Conservation (phyloP, 1,140 invertebrate species). For the Cydia pomonella region DNA sequence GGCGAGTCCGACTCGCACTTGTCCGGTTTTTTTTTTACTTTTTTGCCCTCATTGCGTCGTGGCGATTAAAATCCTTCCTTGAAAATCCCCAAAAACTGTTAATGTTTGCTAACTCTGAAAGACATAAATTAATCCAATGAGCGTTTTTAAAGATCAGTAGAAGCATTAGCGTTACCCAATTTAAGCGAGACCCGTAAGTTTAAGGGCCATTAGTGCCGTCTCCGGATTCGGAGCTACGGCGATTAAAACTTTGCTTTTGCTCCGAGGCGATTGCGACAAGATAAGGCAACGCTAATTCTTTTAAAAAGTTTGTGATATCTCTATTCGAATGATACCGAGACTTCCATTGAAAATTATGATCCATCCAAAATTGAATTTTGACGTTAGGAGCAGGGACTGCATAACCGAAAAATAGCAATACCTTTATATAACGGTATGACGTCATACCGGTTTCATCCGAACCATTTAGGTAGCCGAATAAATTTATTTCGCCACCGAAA, state of each 20-base stretch:
- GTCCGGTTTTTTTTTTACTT: too few relatives aligned
- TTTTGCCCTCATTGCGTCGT: too few relatives aligned
- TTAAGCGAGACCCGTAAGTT: slow-evolving; percentile 27
- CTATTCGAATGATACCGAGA: background rate
- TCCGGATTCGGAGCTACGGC: background rate
- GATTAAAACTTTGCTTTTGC: slow-evolving; percentile 29
- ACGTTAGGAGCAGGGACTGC: background rate
- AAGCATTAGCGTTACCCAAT: slow-evolving; percentile 26
- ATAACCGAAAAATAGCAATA: too few relatives aligned
- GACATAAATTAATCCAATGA: slow-evolving; percentile 16
- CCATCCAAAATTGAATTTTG: background rate
- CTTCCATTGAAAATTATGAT: background rate
- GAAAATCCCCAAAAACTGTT: background rate
- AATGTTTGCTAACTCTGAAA: slow-evolving; percentile 8
- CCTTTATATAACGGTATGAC: too few relatives aligned
- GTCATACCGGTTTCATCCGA: too few relatives aligned
- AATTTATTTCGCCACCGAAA: too few relatives aligned
- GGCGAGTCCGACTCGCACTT: too few relatives aligned
- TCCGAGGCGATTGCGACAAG: slow-evolving; percentile 9
- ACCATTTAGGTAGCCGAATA: too few relatives aligned
- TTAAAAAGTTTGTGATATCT: slow-evolving; percentile 11
- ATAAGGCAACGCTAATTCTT: slow-evolving; percentile 25
- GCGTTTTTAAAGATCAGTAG: slow-evolving; percentile 13
- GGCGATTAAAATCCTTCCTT: too few relatives aligned
- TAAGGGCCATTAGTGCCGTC: slow-evolving; percentile 21